A percentile compares a stretch with the other conserved stretches of the same genome.
These are phyloP conservation scores for Asteroscopus sphinx DNA, from an alignment of 2,888 invertebrate species.

Conservation along the genomic window DNA sequence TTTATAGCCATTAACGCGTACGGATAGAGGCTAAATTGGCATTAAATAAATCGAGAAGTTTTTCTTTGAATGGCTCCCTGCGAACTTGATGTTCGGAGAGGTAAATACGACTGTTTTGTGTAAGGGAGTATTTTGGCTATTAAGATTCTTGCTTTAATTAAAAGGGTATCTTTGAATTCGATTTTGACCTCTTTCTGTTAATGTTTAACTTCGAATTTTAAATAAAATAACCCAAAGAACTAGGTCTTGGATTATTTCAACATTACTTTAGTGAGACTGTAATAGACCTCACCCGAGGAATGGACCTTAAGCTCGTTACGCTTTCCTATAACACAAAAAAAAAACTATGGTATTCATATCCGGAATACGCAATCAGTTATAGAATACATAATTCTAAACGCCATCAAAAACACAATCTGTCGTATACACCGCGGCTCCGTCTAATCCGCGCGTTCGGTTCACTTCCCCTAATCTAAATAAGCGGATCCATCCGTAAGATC, in stretches of 20 bases:
- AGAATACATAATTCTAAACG: not conserved
- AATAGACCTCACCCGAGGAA: no score
- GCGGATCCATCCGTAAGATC: conserved; percentile 31
- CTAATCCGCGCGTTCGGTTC: conserved; percentile 28
- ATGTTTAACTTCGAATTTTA: conserved; percentile 3
- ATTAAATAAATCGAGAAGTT: conserved; percentile 42
- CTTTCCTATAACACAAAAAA: no score
- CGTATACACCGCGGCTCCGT: conserved; percentile 6
- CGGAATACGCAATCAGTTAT: not conserved
- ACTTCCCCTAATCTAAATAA: conserved; percentile 42
- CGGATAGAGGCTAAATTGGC: conserved; percentile 39
- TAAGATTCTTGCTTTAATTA: conserved; percentile 47
- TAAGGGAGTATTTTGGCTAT: conserved; percentile 37
- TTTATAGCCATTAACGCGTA: conserved; percentile 51
- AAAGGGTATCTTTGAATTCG: conserved; percentile 37
- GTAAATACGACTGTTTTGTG: conserved; percentile 38
- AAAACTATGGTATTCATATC: not conserved
- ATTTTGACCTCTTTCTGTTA: conserved; percentile 19
- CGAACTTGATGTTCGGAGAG: conserved; percentile 29
- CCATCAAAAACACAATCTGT: conserved; percentile 23
- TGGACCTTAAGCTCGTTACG: no score
- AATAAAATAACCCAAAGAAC: not conserved
- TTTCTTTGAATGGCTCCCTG: conserved; percentile 36
- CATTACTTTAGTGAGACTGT: no score
- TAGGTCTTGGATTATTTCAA: no score